Conservation (phyloP, 2,888 invertebrate species). For the Dromius quadrimaculatus region DNA sequence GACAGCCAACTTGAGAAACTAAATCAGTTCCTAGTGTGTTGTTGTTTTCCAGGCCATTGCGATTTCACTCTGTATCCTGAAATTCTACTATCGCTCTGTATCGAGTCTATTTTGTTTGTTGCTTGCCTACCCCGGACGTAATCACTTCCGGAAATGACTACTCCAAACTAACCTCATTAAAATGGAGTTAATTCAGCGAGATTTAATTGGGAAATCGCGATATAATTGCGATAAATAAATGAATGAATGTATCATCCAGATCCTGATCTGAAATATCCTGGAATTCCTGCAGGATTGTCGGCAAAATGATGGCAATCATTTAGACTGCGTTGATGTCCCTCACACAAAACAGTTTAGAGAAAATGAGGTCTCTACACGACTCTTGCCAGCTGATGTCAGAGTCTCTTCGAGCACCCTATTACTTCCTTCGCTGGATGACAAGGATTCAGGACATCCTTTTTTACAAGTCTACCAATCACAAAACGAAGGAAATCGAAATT, state of each 20-base stretch:
- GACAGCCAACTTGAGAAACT: constrained; percentile 39
- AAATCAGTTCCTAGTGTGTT: constrained; percentile 40
- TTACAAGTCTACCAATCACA: constrained; percentile 2
- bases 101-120: constrained; percentile 14
- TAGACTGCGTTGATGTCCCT: constrained; percentile 12
- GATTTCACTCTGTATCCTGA: constrained; percentile 8
- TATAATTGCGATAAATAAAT: too few species aligned
- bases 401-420: background rate
- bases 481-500: background rate
- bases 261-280: background rate
- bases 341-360: constrained; percentile 45
- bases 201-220: too few species aligned
- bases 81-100: background rate
- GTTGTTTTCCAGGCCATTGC: constrained; percentile 33
- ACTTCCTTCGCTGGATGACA: background rate
- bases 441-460: constrained; percentile 18
- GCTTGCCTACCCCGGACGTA: background rate
- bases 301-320: constrained; percentile 18
- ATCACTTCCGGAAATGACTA: constrained; percentile 1
- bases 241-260: too few species aligned
- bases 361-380: constrained; percentile 32
- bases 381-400: background rate
- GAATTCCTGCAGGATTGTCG: background rate
- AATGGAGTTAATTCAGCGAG: background rate
- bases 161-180: constrained; percentile 19